These are phyloP conservation scores for Hermatobates lingyangjiaoensis DNA, from an alignment of 1,140 invertebrate genomes.

Conservation along the genomic window DNA sequence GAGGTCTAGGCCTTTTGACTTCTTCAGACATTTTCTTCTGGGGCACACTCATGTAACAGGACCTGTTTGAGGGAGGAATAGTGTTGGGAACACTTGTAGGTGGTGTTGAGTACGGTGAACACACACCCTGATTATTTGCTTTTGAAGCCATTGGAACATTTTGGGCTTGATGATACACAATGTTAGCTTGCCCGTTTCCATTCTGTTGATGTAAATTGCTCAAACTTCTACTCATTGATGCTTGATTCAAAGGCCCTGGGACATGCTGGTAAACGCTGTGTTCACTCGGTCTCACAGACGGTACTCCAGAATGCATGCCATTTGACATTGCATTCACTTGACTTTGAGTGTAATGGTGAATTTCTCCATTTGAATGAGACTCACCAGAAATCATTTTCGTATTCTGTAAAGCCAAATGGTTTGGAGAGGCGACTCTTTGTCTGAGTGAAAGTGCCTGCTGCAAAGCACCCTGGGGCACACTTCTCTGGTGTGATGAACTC, in stretches of 20 bases:
- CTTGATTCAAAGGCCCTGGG: neutral
- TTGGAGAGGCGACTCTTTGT: neutral
- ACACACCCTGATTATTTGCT: too few species aligned
- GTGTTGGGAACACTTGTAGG: neutral
- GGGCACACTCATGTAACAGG: conserved; percentile 7
- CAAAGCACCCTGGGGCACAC: neutral
- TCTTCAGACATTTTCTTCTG: conserved; percentile 6
- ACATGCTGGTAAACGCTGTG: neutral
- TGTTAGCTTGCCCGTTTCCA: neutral
- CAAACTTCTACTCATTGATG: neutral
- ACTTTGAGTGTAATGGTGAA: neutral
- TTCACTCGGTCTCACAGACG: too few species aligned
- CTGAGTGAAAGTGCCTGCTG: neutral
- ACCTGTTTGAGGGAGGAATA: neutral
- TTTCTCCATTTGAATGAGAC: neutral
- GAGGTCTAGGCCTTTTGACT: conserved; percentile 10
- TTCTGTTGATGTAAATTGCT: neutral
- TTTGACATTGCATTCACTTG: too few species aligned
- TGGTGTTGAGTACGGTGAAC: neutral
- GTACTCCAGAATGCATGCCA: neutral
- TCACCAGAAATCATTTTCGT: neutral
- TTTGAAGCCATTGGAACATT: neutral
- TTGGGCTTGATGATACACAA: neutral
- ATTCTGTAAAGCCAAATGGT: neutral
- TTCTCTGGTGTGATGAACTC: neutral